Evolutionary conservation across 2,888 invertebrate genomes (phyloP).

Genomic region (Polydrusus pterygomalis): DNA sequence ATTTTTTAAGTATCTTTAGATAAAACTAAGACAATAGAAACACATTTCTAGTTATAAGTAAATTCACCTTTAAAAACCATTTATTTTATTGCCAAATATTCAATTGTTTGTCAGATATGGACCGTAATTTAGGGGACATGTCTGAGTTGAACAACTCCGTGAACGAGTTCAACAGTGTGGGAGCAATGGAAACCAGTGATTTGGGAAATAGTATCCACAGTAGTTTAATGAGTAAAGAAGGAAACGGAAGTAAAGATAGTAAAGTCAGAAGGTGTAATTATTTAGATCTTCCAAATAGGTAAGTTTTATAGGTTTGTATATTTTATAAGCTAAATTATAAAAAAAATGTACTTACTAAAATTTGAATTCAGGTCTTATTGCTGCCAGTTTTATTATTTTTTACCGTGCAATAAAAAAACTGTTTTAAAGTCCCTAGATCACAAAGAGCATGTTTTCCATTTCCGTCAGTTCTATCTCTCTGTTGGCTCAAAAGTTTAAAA

Average conservation of each 20-base stretch:
- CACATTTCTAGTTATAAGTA: not conserved
- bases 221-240: conserved; percentile 43
- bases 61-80: not conserved
- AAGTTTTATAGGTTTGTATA: conserved; percentile 41
- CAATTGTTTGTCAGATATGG: conserved; percentile 53
- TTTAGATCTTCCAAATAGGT: conserved; percentile 54
- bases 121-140: conserved; percentile 58
- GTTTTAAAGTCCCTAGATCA: too few species aligned
- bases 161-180: conserved; percentile 30
- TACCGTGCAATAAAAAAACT: too few species aligned
- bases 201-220: conserved; percentile 59
- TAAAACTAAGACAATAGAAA: not conserved
- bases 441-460: too few species aligned
- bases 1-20: conserved; percentile 3
- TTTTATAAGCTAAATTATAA: too few species aligned
- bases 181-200: conserved; percentile 58
- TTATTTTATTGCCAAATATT: conserved; percentile 22
- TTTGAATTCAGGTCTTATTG: too few species aligned
- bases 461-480: too few species aligned
- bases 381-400: too few species aligned
- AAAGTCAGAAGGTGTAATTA: conserved; percentile 28
- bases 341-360: too few species aligned
- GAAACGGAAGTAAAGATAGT: conserved; percentile 38
- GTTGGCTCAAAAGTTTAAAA: too few species aligned
- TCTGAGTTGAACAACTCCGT: conserved; percentile 43